These are phyloP conservation scores for Drosophila affinis DNA, from an alignment of 2,888 invertebrate species.

Conservation along the genomic window DNA sequence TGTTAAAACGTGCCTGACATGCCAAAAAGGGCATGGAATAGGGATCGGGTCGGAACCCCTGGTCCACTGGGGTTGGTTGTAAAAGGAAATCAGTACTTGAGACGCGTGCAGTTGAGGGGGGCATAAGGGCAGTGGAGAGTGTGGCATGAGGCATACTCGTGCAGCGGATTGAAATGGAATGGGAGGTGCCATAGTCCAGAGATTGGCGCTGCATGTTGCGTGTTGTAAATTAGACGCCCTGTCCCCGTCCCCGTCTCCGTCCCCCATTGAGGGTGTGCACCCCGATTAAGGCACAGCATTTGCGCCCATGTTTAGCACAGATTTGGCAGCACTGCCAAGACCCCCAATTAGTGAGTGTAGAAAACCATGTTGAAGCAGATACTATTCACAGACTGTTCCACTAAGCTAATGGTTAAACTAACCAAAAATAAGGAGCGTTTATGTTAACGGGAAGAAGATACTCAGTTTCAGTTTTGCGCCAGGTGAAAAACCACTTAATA, in stretches of 20 bases:
- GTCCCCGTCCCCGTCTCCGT: neutral
- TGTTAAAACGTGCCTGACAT: conserved; percentile 78
- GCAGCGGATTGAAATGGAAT: conserved; percentile 11
- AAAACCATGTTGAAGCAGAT: neutral
- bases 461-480: neutral
- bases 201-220: conserved; percentile 64
- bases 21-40: conserved; percentile 50
- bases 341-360: conserved; percentile 47
- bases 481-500: neutral
- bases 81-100: conserved; percentile 72
- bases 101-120: conserved; percentile 57
- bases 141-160: neutral
- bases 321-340: conserved; percentile 33
- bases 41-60: neutral
- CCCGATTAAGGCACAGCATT: conserved; percentile 35
- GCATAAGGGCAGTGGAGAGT: conserved; percentile 4
- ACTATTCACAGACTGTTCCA: neutral
- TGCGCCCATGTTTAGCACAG: conserved; percentile 57
- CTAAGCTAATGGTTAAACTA: neutral
- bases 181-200: conserved; percentile 27
- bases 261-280: conserved; percentile 54
- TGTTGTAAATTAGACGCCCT: conserved; percentile 67
- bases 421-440: no score
- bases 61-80: conserved; percentile 9
- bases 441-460: neutral